These are phyloP conservation scores for Felis chaus DNA, from an alignment of 2,113 vertebrate genomes.

Conservation along the genomic window DNA sequence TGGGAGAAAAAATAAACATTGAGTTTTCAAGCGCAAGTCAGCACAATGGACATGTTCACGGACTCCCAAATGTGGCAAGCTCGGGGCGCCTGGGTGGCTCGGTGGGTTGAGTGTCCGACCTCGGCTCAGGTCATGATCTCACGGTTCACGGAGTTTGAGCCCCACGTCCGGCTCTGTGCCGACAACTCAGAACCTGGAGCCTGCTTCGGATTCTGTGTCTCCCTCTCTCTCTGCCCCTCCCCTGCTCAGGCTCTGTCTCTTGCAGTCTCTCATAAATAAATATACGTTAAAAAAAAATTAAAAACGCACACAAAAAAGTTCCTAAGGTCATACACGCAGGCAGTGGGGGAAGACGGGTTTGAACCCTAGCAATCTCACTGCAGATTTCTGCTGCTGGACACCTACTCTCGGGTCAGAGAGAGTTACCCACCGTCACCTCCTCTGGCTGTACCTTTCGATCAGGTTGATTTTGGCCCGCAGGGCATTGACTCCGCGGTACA, in stretches of 20 bases:
- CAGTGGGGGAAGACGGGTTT: background rate
- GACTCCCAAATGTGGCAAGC: background rate
- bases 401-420: background rate
- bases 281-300: accelerated
- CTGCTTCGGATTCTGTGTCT: too few species aligned
- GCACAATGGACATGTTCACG: background rate
- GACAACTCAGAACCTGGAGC: too few species aligned
- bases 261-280: too few species aligned
- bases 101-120: too few species aligned
- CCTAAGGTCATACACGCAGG: accelerated
- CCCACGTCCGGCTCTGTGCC: too few species aligned
- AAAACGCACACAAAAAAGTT: accelerated
- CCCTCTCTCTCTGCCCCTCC: too few species aligned
- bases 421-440: background rate
- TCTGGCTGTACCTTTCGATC: conserved; percentile 82
- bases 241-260: too few species aligned
- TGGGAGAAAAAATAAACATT: conserved; percentile 49
- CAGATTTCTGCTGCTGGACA: too few species aligned
- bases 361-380: background rate
- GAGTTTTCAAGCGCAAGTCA: background rate
- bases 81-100: too few species aligned
- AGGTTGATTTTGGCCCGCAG: conserved; percentile 80
- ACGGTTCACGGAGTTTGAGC: too few species aligned
- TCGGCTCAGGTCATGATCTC: too few species aligned
- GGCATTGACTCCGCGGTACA: background rate